phyloP scores from a whole-genome alignment of 2,888 invertebrate species.

The Unio delphinus region DNA sequence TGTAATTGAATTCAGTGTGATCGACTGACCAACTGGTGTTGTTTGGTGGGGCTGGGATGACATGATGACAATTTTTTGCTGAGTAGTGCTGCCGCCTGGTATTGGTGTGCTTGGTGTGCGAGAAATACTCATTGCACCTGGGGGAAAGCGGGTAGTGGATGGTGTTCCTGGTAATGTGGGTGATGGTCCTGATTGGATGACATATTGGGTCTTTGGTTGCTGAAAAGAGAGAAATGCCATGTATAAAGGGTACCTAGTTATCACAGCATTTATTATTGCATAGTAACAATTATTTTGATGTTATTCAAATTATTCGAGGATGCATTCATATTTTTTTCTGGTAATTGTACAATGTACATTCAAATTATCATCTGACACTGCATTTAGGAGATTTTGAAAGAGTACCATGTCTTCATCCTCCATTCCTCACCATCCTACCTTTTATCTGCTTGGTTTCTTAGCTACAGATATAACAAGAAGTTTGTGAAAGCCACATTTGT shows the following conservation, averaged over 20 bases:
- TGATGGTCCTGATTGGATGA: slow-evolving; percentile 46
- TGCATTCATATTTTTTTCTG: no score
- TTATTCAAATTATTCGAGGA: no score
- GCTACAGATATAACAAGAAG: no score
- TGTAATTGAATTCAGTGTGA: slow-evolving; percentile 25
- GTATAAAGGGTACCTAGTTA: background rate
- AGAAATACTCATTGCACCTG: slow-evolving; percentile 8
- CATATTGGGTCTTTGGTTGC: slow-evolving; percentile 49
- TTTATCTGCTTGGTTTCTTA: no score
- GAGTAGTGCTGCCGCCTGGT: slow-evolving; percentile 22
- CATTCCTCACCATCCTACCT: no score
- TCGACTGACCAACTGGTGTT: slow-evolving; percentile 28
- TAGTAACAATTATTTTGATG: background rate
- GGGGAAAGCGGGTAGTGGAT: slow-evolving; percentile 29
- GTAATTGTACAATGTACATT: no score
- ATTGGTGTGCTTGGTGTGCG: slow-evolving; percentile 42
- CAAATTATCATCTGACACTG: no score
- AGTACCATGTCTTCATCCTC: no score
- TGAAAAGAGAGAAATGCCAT: slow-evolving; percentile 11
- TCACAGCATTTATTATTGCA: background rate
- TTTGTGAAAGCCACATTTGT: no score
- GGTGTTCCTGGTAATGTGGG: slow-evolving; percentile 36
- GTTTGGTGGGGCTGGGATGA: slow-evolving; percentile 50
- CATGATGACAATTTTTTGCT: slow-evolving; percentile 65
- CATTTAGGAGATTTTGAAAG: no score